Evolutionary conservation across 2,113 vertebrate species (phyloP).

Genomic region (Periophthalmus modestus): DNA sequence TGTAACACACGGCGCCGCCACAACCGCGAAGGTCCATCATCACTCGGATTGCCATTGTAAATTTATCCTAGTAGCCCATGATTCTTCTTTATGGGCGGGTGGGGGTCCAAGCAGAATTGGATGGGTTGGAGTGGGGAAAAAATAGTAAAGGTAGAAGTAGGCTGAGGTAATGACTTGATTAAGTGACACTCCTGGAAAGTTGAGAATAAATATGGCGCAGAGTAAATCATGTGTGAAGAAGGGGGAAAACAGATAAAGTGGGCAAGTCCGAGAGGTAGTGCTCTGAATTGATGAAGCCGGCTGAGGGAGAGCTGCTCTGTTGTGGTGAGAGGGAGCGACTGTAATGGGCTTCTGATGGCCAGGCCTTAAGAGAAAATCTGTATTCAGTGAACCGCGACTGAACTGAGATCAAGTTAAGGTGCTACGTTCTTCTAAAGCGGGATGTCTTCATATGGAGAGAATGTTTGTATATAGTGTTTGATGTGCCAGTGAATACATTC

Average conservation of each 20-base stretch:
- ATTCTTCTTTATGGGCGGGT: slow-evolving; percentile 56
- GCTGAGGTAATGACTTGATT: slow-evolving; percentile 62
- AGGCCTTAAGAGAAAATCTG: slow-evolving; percentile 15
- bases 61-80: slow-evolving; percentile 42
- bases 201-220: slow-evolving; percentile 60
- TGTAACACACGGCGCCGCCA: slow-evolving; percentile 46
- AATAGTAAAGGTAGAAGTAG: slow-evolving; percentile 18
- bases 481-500: not conserved
- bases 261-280: slow-evolving; percentile 26
- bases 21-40: slow-evolving; percentile 58
- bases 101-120: slow-evolving; percentile 55
- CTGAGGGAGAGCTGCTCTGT: slow-evolving; percentile 21
- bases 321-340: slow-evolving; percentile 8
- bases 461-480: slow-evolving; percentile 6
- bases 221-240: slow-evolving; percentile 65
- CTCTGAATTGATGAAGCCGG: slow-evolving; percentile 15
- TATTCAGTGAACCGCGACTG: slow-evolving; percentile 9
- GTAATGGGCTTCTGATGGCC: slow-evolving; percentile 13
- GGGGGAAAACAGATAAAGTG: slow-evolving; percentile 40
- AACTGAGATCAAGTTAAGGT: slow-evolving; percentile 12
- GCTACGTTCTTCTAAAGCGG: not conserved
- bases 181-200: slow-evolving; percentile 55
- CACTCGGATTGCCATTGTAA: slow-evolving; percentile 59
- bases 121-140: slow-evolving; percentile 25
- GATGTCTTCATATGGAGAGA: not conserved